These are phyloP conservation scores for Danio tinwini DNA, from an alignment of 2,797 vertebrate genomes.

Conservation along the genomic window DNA sequence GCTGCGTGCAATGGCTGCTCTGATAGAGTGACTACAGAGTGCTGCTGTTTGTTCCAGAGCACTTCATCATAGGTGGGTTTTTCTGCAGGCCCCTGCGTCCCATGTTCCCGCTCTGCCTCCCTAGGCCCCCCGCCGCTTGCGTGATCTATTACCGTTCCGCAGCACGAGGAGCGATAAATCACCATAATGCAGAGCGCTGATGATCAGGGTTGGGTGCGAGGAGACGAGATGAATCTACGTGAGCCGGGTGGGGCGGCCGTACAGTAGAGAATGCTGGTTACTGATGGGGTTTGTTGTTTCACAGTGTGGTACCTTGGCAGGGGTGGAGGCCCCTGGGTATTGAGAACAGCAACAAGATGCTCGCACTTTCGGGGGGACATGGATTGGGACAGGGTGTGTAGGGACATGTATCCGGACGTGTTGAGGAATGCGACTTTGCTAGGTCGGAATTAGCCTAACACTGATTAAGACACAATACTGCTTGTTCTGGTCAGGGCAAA, in stretches of 20 bases:
- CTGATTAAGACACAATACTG: slow-evolving; percentile 70
- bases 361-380: slow-evolving; percentile 47
- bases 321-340: slow-evolving; percentile 74
- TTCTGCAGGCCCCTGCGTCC: slow-evolving; percentile 75
- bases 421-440: slow-evolving; percentile 58
- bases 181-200: slow-evolving; percentile 89
- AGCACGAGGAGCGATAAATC: slow-evolving; percentile 92
- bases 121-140: slow-evolving; percentile 74
- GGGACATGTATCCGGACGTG: slow-evolving; percentile 69
- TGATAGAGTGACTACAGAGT: slow-evolving; percentile 70
- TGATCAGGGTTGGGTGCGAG: slow-evolving; percentile 86
- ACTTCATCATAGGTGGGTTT: slow-evolving; percentile 90
- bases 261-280: slow-evolving; percentile 80
- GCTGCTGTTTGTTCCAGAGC: slow-evolving; percentile 77
- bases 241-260: slow-evolving; percentile 21
- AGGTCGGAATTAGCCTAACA: slow-evolving; percentile 70
- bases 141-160: slow-evolving; percentile 93
- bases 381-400: slow-evolving; percentile 43
- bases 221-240: slow-evolving; percentile 56
- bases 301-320: slow-evolving; percentile 73
- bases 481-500: slow-evolving; percentile 73
- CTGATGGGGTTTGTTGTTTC: slow-evolving; percentile 88
- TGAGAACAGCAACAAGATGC: slow-evolving; percentile 71
- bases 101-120: slow-evolving; percentile 76
- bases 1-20: slow-evolving; percentile 67